Base-by-base conservation (phyloP, 2,113 vertebrate species). In the Phyllostomus hastatus region DNA sequence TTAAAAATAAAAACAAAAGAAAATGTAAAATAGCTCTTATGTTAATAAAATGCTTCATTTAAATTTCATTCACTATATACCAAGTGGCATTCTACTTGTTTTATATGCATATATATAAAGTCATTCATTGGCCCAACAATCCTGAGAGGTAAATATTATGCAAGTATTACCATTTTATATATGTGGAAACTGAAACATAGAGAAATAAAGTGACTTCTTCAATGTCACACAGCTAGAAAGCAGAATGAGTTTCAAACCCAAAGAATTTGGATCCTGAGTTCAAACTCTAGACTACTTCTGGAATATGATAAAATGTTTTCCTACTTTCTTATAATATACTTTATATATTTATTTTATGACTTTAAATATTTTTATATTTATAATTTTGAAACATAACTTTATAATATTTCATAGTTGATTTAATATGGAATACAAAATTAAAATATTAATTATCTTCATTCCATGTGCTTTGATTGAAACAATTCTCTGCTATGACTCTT, bases 361-460 rank as follows among this genome's bases (percentile, higher is more conserved):
- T 89, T 75, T 72, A 92, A 83, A 35, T 57, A 35, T 57, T 50
- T 92, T 80, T 90, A 14, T 35, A 87, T 76, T 59, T 89, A 86
- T 0, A 17, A 9, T 89, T 91, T 95, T 33, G 61, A 95, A 73
- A 66, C 52, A 61, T 81, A 69, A 64, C 31, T 88, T 94, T 86
- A 46, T 83, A 59, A 78, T 48, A 35, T 33, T 54, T 81, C 22
- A 69, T 41, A 91, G 35, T 78, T 96, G 1, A 82, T 83, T 79
- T 89, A 69, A 79, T 86, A 79, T 82, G 61, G 83, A 92, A 67
- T 11, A 88, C n/a, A 85, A 66, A 86, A 84, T 78, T 88, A 84
- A 88, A 95, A 88, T 89, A 94, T 83, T 76, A 10, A 94, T 83
- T 76, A 10, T 85, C 26, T 95, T 95, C 35, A 92, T 93, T 91